Evolutionary conservation across 2,113 vertebrate species (phyloP).

Genomic region (Eulemur macaco): DNA sequence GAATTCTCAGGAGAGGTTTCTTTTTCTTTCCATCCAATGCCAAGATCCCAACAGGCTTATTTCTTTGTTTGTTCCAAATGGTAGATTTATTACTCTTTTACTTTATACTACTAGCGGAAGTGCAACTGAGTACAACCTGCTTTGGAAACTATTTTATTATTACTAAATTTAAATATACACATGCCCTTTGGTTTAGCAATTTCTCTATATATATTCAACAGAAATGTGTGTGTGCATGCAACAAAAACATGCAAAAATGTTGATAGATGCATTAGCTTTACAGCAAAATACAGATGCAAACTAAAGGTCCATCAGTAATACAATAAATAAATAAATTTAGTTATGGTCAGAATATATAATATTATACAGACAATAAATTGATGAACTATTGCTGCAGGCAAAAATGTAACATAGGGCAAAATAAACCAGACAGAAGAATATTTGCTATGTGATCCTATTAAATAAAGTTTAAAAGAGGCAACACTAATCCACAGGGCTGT

Average conservation of each 20-base stretch:
- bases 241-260: background rate
- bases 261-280: background rate
- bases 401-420: background rate
- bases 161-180: constrained; percentile 17
- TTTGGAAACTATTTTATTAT: background rate
- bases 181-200: background rate
- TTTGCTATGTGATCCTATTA: background rate
- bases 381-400: background rate
- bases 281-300: background rate
- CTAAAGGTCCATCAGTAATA: background rate
- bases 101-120: background rate
- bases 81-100: constrained; percentile 28
- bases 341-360: background rate
- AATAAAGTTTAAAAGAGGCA: background rate
- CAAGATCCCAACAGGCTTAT: background rate
- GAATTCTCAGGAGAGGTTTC: constrained; percentile 54
- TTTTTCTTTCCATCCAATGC: background rate
- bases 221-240: background rate
- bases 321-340: background rate
- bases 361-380: background rate
- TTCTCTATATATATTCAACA: background rate
- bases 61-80: background rate
- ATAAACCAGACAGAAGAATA: background rate
- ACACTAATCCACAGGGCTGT: background rate
- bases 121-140: background rate